Evolutionary conservation across 2,888 invertebrate genomes (phyloP).

Genomic region (Portevinia maculata): DNA sequence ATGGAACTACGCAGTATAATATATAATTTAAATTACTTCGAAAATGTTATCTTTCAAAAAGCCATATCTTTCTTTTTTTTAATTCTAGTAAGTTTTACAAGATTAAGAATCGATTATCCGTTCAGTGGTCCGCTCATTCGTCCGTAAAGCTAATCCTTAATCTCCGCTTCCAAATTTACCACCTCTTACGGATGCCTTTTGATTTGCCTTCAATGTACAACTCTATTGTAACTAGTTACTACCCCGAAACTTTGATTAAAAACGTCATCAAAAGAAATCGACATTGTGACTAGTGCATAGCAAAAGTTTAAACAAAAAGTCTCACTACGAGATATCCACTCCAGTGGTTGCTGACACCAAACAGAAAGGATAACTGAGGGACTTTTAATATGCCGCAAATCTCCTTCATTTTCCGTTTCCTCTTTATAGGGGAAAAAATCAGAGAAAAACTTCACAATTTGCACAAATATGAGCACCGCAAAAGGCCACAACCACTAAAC

Average conservation of each 20-base stretch:
- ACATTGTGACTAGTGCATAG: neutral
- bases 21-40: too few species aligned
- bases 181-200: neutral
- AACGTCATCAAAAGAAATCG: slow-evolving; percentile 39
- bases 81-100: neutral
- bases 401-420: slow-evolving; percentile 45
- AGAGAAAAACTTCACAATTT: slow-evolving; percentile 51
- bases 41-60: too few species aligned
- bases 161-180: slow-evolving; percentile 3
- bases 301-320: slow-evolving; percentile 41
- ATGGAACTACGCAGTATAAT: too few species aligned
- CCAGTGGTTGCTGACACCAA: slow-evolving; percentile 47
- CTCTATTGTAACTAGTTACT: slow-evolving; percentile 7
- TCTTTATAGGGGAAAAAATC: neutral
- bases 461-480: slow-evolving; percentile 50
- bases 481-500: slow-evolving; percentile 40
- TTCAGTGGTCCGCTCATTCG: slow-evolving; percentile 7
- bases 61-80: too few species aligned
- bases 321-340: slow-evolving; percentile 37
- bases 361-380: slow-evolving; percentile 45
- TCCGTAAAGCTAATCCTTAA: slow-evolving; percentile 3
- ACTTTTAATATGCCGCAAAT: slow-evolving; percentile 70
- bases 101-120: slow-evolving; percentile 5
- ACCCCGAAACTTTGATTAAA: slow-evolving; percentile 31
- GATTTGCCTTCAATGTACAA: neutral